Conservation (phyloP, 2,888 invertebrate genomes). For the Morpho achilles region DNA sequence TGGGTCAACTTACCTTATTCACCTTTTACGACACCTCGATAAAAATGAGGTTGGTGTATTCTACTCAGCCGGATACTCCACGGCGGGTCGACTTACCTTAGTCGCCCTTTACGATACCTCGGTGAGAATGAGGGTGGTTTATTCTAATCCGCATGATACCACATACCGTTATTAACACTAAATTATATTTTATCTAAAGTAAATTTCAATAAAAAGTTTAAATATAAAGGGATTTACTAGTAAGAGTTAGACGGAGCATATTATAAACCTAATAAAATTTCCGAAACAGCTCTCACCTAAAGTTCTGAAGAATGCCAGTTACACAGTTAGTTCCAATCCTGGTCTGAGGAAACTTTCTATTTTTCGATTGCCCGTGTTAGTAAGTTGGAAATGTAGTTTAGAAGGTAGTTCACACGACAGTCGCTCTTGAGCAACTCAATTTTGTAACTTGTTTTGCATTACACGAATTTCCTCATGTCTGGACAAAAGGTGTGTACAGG, state of each 20-base stretch:
- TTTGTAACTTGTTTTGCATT: conserved; percentile 62
- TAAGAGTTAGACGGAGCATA: conserved; percentile 25
- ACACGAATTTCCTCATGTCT: conserved; percentile 40
- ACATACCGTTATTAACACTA: too few species aligned
- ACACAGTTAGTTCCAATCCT: conserved; percentile 64
- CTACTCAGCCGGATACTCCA: too few species aligned
- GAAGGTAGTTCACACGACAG: conserved; percentile 56
- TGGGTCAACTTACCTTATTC: too few species aligned
- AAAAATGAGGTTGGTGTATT: too few species aligned
- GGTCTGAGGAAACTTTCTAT: conserved; percentile 63
- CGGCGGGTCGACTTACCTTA: too few species aligned
- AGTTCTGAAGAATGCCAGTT: conserved; percentile 71
- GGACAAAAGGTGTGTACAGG: conserved; percentile 30
- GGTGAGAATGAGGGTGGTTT: too few species aligned
- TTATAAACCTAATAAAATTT: conserved; percentile 56
- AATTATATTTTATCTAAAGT: too few species aligned
- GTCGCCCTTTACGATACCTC: too few species aligned
- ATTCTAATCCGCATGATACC: too few species aligned
- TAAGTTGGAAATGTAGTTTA: conserved; percentile 69
- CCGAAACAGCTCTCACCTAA: conserved; percentile 54
- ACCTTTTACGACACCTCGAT: too few species aligned
- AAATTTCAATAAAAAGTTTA: too few species aligned
- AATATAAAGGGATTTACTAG: too few species aligned
- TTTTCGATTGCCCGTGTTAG: conserved; percentile 75
- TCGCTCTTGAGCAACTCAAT: conserved; percentile 51